Base-by-base conservation (phyloP, 37 sponge, comb jelly and placozoan species). In the Chondrilla cf. caribensis region DNA sequence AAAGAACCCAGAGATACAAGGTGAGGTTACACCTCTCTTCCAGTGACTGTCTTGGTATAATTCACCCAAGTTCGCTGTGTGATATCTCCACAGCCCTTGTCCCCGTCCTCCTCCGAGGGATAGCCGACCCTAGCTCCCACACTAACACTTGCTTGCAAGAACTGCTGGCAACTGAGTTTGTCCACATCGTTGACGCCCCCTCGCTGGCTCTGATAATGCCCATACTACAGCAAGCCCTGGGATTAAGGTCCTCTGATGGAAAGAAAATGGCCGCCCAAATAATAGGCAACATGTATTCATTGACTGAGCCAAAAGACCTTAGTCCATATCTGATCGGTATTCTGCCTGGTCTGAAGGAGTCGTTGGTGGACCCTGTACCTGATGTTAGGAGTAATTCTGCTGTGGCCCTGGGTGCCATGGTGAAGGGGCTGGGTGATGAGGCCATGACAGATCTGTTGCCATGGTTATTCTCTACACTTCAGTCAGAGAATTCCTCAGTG, bases 151-250 rank as follows among this genome's bases (percentile, higher is more conserved):
- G 95, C 70, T 91, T 99, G 11, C 88, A 92, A 57, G 70, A 88
- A 22, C 93, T 99, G 2, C 76, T 99, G 76, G 85, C 90, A 37
- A 99, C 99, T 24, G 86, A 92, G 79, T 99, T 99, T 81, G 97
- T 96, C 28, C 99, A 99, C 72, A 85, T 89, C 39, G 86, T 99
- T 0, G 99, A 96, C 72, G 92, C 99, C 44, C 97, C 99, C 58
- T 99, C 99, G 37, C 88, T 99, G 32, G 99, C 99, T 2, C 90
- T 99, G 43, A 96, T 99, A 40, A 94, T 99, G 89, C 99, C 99
- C 22, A 93, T 94, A 15, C 78, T 99, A 21, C 82, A 90, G 51
- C 64, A 93, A 26, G 85, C 97, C 1, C 92, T 99, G 43, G 86
- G 94, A 14, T 80, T 92, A 3, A 82, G 99, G 8, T 95, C 95